Evolutionary conservation across 53 echinoderm and acorn worm genomes (phyloP).

Genomic region (Arbacia lixula): DNA sequence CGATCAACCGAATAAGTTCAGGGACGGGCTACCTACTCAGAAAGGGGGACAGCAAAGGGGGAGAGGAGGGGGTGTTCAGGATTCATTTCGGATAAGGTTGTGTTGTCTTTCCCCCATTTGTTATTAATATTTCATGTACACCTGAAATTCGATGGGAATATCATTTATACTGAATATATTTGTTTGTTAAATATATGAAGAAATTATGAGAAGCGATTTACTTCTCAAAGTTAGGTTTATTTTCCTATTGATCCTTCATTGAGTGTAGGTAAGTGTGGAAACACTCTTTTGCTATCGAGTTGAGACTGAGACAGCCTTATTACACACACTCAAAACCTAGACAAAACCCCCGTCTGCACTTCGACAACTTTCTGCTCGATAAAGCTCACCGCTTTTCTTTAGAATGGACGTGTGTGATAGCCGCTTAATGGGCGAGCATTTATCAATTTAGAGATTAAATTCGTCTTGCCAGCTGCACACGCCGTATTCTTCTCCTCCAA

Average conservation of each 20-base stretch:
- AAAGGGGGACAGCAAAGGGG: too few relatives aligned
- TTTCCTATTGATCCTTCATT: neutral
- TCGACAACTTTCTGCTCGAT: slow-evolving; percentile 23
- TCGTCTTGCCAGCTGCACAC: slow-evolving; percentile 40
- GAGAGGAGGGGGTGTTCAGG: too few relatives aligned
- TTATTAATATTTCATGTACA: too few relatives aligned
- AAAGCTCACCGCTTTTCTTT: slow-evolving; percentile 22
- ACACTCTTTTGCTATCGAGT: neutral
- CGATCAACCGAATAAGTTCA: too few relatives aligned
- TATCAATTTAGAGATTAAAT: slow-evolving; percentile 26
- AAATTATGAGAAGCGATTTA: neutral
- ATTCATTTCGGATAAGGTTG: too few relatives aligned
- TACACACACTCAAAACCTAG: slow-evolving; percentile 4
- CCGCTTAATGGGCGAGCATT: neutral
- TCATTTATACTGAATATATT: neutral
- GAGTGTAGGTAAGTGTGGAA: neutral
- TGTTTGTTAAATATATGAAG: neutral
- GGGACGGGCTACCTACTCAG: too few relatives aligned
- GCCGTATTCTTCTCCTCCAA: slow-evolving; percentile 18
- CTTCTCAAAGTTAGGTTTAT: neutral
- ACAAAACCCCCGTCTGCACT: neutral
- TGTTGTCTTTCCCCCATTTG: too few relatives aligned
- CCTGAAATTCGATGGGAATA: too few relatives aligned
- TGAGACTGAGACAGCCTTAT: slow-evolving; percentile 10
- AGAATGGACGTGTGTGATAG: slow-evolving; percentile 25